Conservation (phyloP, 2,113 vertebrate species). For the Ceyx cyanopectus region DNA sequence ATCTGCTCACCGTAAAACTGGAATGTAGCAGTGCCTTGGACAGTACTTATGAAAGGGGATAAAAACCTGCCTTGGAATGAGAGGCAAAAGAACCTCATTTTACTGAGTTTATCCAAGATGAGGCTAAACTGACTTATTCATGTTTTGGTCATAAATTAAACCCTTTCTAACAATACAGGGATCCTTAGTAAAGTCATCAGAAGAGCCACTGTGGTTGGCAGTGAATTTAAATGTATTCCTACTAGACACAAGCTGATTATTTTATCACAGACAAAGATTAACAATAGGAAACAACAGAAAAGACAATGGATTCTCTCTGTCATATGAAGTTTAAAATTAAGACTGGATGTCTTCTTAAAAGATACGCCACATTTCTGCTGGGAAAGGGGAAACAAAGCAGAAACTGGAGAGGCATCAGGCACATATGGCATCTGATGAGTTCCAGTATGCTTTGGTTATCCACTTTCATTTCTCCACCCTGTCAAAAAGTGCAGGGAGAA, state of each 20-base stretch:
- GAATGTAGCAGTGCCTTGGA: background rate
- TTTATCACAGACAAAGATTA: background rate
- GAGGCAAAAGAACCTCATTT: background rate
- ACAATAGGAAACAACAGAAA: background rate
- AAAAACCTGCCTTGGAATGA: background rate
- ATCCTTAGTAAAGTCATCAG: background rate
- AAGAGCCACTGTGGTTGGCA: background rate
- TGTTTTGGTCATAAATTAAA: background rate
- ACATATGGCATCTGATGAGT: background rate
- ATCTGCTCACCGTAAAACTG: background rate
- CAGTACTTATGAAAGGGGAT: background rate
- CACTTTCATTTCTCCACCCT: background rate
- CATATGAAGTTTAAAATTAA: background rate
- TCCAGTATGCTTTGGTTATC: background rate
- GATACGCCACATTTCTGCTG: background rate
- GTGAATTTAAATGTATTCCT: background rate
- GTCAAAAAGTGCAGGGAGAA: background rate
- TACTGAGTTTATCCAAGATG: background rate
- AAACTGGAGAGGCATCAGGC: background rate
- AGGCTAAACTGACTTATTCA: background rate
- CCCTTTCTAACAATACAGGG: background rate
- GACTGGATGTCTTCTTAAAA: background rate
- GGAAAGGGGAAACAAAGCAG: background rate
- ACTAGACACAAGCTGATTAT: background rate
- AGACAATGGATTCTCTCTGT: background rate